Evolutionary conservation across 2,113 vertebrate genomes (phyloP).

Genomic region (Astatoreochromis straeleni): DNA sequence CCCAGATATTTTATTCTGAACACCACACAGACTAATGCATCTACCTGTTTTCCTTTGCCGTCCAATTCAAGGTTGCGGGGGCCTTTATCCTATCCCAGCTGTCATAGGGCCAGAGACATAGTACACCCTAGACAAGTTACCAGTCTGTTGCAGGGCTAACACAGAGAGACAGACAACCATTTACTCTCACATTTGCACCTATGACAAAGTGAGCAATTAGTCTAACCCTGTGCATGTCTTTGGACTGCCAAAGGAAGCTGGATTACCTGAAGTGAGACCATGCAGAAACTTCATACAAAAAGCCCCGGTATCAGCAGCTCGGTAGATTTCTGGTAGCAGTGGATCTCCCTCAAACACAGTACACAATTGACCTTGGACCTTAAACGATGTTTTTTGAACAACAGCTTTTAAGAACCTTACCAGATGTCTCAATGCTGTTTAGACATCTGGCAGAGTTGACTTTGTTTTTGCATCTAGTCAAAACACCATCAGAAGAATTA

Average conservation of each 20-base stretch:
- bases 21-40: neutral
- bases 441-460: neutral
- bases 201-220: neutral
- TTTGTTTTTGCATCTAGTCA: neutral
- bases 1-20: neutral
- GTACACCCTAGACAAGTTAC: neutral
- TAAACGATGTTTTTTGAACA: neutral
- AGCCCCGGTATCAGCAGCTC: fast-evolving
- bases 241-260: neutral
- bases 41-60: fast-evolving
- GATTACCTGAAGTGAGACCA: neutral
- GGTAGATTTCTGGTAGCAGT: neutral
- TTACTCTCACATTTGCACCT: neutral
- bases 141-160: neutral
- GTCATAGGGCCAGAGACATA: neutral
- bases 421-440: neutral
- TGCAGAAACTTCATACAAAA: neutral
- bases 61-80: neutral
- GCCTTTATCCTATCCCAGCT: neutral
- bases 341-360: neutral
- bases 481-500: neutral
- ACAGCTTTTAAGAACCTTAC: neutral
- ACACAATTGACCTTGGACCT: neutral
- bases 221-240: neutral
- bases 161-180: neutral